Conservation (phyloP, 2,888 invertebrate genomes). For the Platynereis dumerilii region DNA sequence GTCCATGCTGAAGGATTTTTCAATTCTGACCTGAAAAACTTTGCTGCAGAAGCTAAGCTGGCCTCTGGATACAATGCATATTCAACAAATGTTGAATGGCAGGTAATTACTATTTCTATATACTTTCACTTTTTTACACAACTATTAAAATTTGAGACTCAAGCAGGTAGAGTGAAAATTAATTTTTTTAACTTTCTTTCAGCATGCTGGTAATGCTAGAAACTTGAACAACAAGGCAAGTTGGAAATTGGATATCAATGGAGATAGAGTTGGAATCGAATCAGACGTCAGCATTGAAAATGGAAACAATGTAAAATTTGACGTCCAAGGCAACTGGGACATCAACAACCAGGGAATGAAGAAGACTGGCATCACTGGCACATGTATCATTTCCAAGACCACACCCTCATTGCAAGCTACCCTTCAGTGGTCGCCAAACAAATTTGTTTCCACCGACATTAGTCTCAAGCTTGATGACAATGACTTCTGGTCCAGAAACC, state of each 20-base stretch:
- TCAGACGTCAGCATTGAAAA: background rate
- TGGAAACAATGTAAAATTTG: background rate
- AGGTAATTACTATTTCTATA: no score
- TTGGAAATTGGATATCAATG: conserved; percentile 4
- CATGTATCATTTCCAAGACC: no score
- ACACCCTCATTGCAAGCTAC: conserved; percentile 20
- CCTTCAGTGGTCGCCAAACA: conserved; percentile 17
- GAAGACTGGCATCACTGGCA: no score
- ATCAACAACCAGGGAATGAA: no score
- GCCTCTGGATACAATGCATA: conserved; percentile 1
- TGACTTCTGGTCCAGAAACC: background rate
- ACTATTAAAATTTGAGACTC: background rate
- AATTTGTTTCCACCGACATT: background rate
- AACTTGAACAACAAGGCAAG: background rate
- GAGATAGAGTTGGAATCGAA: background rate
- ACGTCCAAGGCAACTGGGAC: no score
- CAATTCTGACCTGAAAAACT: conserved; percentile 15
- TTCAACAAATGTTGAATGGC: conserved; percentile 12
- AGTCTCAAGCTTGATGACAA: background rate
- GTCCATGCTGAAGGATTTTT: conserved; percentile 10
- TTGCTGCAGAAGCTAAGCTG: conserved; percentile 4
- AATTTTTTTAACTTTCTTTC: no score
- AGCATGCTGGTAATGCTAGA: background rate
- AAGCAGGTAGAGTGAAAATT: background rate
- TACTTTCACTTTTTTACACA: no score